Evolutionary conservation across 2,113 vertebrate species (phyloP).

Genomic region (Chaetodon auriga): DNA sequence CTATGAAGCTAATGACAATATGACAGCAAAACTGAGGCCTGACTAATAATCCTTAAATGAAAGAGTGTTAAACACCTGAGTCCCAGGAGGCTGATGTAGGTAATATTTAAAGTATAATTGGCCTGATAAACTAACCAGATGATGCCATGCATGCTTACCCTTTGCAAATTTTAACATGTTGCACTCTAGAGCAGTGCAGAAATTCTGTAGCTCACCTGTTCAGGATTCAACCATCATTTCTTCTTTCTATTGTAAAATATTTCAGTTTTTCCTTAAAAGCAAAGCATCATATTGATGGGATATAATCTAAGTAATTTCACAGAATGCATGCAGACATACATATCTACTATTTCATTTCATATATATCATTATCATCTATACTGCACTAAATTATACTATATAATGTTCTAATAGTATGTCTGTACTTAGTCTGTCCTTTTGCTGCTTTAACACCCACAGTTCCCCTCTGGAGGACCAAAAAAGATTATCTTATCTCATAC

Average conservation of each 20-base stretch:
- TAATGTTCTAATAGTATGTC: no score
- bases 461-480: not conserved
- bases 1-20: not conserved
- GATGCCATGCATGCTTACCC: not conserved
- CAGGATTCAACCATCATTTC: no score
- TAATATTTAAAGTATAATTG: not conserved
- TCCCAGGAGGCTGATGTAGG: not conserved
- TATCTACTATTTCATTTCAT: no score
- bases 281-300: not conserved
- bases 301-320: no score
- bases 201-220: no score
- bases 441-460: no score
- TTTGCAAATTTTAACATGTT: not conserved
- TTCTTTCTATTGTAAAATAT: no score
- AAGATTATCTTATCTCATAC: not conserved
- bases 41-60: not conserved
- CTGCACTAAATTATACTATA: no score
- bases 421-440: not conserved
- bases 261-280: not conserved
- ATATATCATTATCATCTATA: no score
- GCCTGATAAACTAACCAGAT: not conserved
- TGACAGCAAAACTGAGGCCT: no score
- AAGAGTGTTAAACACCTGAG: not conserved
- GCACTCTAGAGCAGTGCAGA: not conserved
- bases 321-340: no score